Evolutionary conservation across 1,140 invertebrate species (phyloP), one percentile per base, ranked within the genome.

Genomic region (Brachionus koreanus): DNA sequence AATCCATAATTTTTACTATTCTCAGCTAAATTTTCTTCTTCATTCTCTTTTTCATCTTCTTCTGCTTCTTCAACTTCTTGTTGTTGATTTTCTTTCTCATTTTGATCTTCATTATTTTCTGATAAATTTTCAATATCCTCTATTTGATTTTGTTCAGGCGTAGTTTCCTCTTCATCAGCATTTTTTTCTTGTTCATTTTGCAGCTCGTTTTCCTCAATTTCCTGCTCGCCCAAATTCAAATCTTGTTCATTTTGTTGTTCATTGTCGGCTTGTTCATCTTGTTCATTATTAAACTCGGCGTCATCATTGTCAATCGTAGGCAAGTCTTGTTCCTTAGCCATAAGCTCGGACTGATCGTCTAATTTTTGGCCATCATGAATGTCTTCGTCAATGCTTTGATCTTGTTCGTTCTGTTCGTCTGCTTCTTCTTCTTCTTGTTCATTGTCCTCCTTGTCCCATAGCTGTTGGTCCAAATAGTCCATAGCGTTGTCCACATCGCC

Each of bases 391-490:
- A 46, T 9, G 5, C 42, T 16, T 65, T 6, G 61, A 29, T 81
- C 61, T 10, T 9, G 49, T 0, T 23, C 49, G 9, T 57, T 4
- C 9, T 16, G n/a, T 9, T 57, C n/a, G 5, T 82, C 65, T 39
- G 72, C 16, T 19, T 39, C 12, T 4, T 82, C 63, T 9, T 69
- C 19, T 29, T 69, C 33, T 10, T 25, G 4, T 19, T 81, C 57
- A 9, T 82, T 16, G 16, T 82, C 63, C 23, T 67, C 65, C 16
- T 82, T 16, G 39, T 42, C 49, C 65, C 63, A 82, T n/a, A 72
- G 29, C n/a, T 82, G 57, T n/a, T 82, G 10, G 37, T 82, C 82
- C 33, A 82, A 57, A 35, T 69, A 63, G 23, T 82, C 82, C 23
- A 33, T 46, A 13, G 57, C 16, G 7, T 61, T 61, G 37, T 82